Conservation (phyloP, 2,113 vertebrate species). For the Pungitius pungitius region DNA sequence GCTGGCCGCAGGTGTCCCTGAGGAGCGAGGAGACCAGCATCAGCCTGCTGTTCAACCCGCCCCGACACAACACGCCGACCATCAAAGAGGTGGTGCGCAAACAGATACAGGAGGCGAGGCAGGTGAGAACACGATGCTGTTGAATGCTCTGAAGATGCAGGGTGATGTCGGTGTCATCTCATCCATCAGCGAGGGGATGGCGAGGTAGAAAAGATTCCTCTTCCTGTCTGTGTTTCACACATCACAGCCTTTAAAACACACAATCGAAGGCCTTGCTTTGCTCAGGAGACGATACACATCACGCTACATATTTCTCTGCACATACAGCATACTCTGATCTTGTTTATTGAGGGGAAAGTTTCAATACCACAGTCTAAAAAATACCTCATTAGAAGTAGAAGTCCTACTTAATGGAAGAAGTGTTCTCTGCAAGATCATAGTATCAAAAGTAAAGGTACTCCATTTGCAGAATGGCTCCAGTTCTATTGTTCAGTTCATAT, state of each 20-base stretch:
- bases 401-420: neutral
- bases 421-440: neutral
- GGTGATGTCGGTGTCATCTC: neutral
- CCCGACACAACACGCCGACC: conserved; percentile 85
- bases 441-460: neutral
- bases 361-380: neutral
- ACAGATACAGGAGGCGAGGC: conserved; percentile 87
- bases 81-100: conserved; percentile 92
- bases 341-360: neutral
- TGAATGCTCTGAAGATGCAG: neutral
- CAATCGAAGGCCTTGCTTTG: conserved; percentile 32
- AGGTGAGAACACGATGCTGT: conserved; percentile 79
- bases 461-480: no score
- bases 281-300: neutral
- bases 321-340: neutral
- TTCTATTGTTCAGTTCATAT: no score
- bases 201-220: no score
- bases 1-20: conserved; percentile 86
- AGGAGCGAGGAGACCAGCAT: conserved; percentile 84
- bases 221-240: neutral
- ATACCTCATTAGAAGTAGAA: neutral
- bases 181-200: neutral
- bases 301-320: conserved; percentile 8
- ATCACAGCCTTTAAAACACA: neutral
- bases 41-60: conserved; percentile 90